Base-by-base conservation (phyloP, 2,888 invertebrate genomes). In the Drosophila parthenogenetica region DNA sequence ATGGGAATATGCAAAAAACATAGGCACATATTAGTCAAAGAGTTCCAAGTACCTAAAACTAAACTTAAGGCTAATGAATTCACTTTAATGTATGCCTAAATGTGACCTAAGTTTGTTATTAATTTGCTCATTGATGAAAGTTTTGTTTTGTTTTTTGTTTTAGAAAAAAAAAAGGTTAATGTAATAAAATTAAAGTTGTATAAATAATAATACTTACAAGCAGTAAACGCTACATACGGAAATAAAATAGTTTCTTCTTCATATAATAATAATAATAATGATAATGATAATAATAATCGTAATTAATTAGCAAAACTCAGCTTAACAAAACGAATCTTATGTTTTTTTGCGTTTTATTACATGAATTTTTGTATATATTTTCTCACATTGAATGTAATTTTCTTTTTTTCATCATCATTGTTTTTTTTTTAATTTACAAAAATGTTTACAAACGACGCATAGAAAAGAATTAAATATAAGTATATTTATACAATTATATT, bases 261-360 rank as follows among this genome's bases (percentile, higher is more conserved):
- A 16, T 25, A n/a, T 25, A 11, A 60, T 37, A 32, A 61, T 65
- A 39, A 42, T 54, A 10, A 62, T 54, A 10, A 62, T 48, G 32
- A 61, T 39, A 32, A 57, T 61, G 40, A 59, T 48, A 35, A 62
- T 48, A 11, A 67, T 50, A 17, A 45, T 48, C 3, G 43, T 48
- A 25, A 59, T 54, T 54, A n/a, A 60, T 35, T 11, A 35, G 50
- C 17, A 58, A 54, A 77, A 69, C 79, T 79, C 81, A 67, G 58
- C 59, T 62, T 65, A 69, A 82, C 67, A 83, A 79, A 77, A 70
- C 42, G 10, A 39, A 49, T 13, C 16, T 70, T 58, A 62, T 79
- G 54, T 57, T 69, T 75, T 81, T 85, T 87, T 87, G 79, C 85
- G 87, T 86, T 88, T 88, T 89, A 84, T 89, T 86, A 84, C 89